These are phyloP conservation scores for Tenebrosternarchus preto DNA, from an alignment of 2,113 vertebrate genomes.

Conservation along the genomic window DNA sequence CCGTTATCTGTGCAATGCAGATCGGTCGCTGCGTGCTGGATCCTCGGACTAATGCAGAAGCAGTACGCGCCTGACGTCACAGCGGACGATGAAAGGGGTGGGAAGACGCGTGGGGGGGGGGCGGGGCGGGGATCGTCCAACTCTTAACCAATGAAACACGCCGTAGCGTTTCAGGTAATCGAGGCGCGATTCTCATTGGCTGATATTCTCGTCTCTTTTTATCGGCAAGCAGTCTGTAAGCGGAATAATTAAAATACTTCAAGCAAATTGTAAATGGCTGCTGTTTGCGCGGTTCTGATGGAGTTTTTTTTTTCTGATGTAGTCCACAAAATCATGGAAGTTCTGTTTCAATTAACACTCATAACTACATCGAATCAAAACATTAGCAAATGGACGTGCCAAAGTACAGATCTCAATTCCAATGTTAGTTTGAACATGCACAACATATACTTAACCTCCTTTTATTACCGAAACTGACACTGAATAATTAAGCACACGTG, in stretches of 20 bases:
- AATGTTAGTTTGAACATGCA: no score
- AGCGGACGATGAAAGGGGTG: constrained; percentile 1
- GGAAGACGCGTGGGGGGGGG: constrained; percentile 3
- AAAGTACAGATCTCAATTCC: no score
- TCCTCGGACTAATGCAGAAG: constrained; percentile 49
- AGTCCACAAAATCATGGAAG: neutral
- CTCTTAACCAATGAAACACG: constrained; percentile 47
- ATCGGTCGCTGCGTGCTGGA: constrained; percentile 8
- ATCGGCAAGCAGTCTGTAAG: constrained; percentile 1
- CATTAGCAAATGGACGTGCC: no score
- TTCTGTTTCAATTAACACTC: no score
- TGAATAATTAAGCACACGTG: no score
- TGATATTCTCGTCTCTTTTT: constrained; percentile 3
- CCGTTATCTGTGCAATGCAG: constrained; percentile 10
- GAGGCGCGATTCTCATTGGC: constrained; percentile 17
- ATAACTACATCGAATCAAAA: no score
- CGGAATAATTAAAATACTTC: neutral
- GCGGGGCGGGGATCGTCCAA: constrained; percentile 17
- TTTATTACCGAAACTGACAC: no score
- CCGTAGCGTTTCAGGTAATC: constrained; percentile 24
- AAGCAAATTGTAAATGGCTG: no score
- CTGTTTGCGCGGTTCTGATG: no score
- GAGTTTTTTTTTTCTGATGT: no score
- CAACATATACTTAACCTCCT: no score
- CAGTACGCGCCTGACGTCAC: constrained; percentile 54